phyloP scores from a whole-genome alignment of 1,140 invertebrate species.

The Leptinotarsa undecemlineata region DNA sequence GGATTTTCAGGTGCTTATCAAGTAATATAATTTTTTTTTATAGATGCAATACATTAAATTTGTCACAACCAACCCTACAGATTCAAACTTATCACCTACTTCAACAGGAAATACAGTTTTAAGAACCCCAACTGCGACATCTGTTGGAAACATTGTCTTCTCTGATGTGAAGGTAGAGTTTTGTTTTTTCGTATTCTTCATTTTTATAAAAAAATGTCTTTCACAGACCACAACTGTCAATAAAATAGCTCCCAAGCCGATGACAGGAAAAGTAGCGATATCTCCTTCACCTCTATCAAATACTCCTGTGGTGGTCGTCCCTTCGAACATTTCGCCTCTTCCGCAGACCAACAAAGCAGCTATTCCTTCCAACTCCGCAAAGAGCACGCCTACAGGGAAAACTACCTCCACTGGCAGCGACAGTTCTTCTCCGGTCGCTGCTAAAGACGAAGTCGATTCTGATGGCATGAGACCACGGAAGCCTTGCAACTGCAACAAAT shows the following conservation, averaged over 20 bases:
- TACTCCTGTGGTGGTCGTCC: constrained; percentile 41
- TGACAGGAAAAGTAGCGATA: constrained; percentile 24
- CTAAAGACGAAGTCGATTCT: constrained; percentile 50
- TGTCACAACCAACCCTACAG: constrained; percentile 62
- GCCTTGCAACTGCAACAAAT: constrained; percentile 99
- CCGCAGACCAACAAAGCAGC: constrained; percentile 36
- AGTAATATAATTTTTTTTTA: constrained; percentile 32
- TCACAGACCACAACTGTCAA: constrained; percentile 8
- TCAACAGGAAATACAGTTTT: constrained; percentile 35
- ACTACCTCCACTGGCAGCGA: neutral
- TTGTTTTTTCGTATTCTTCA: too few species aligned
- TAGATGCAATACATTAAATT: constrained; percentile 75
- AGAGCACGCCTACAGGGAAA: constrained; percentile 20
- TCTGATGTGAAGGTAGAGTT: constrained; percentile 43
- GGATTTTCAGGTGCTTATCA: neutral
- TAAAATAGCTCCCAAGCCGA: constrained; percentile 38
- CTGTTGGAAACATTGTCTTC: constrained; percentile 41
- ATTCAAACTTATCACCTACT: constrained; percentile 54
- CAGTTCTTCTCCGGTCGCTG: constrained; percentile 28
- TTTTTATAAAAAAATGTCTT: too few species aligned
- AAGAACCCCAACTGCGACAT: constrained; percentile 48
- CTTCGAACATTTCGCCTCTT: constrained; percentile 28
- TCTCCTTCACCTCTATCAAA: constrained; percentile 22
- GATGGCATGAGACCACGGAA: constrained; percentile 81
- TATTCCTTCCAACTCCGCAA: constrained; percentile 30